Base-by-base conservation (phyloP, 92 coral and sea anemone species). In the Chrysogorgia sp. region DNA sequence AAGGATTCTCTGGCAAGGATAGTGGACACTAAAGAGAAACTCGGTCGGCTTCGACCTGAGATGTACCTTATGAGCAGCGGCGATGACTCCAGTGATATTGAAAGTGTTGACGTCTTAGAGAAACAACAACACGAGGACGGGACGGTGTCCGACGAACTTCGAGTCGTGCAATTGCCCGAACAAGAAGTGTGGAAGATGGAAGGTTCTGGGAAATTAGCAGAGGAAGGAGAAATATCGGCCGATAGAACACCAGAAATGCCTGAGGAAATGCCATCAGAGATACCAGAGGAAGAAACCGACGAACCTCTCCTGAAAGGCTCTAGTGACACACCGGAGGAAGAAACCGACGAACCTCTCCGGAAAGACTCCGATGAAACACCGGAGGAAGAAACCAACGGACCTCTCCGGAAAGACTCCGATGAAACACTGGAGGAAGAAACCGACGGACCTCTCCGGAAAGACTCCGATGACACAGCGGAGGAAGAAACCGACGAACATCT, bases 51-150 rank as follows among this genome's bases (percentile, higher is more conserved):
- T 7, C 48, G 49, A 72, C 79, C 79, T 17, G 79, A 72, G 49
- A 35, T 72, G 65, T 72, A 72, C 55, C 59, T 72, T 2, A 9
- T 72, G 20, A 41, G 35, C 49, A 72, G 79, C 48, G 75, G 45
- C 25, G 79, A 72, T 10, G 79, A 57, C 12, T 3, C 9, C 6
- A 57, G 63, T 23, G 63, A 72, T 15, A 34, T 6, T 50, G 40
- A 71, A 56, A 24, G 62, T 33, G 28, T 14, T 1, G 63, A 29
- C 50, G 17, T 30, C 22, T 23, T 7, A 23, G 59, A 68, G n/a
- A n/a, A 47, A 15, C 7, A 47, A 47, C 53, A 2, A 7, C 53
- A 3, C 3, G 17, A 13, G 32, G 31, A 30, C 17, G 63, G 23
- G 32, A 23, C 34, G 32, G 6, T 7, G 31, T 31, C 63, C 23